Base-by-base conservation (phyloP, 1,140 invertebrate species). In the Pararge aegeria region DNA sequence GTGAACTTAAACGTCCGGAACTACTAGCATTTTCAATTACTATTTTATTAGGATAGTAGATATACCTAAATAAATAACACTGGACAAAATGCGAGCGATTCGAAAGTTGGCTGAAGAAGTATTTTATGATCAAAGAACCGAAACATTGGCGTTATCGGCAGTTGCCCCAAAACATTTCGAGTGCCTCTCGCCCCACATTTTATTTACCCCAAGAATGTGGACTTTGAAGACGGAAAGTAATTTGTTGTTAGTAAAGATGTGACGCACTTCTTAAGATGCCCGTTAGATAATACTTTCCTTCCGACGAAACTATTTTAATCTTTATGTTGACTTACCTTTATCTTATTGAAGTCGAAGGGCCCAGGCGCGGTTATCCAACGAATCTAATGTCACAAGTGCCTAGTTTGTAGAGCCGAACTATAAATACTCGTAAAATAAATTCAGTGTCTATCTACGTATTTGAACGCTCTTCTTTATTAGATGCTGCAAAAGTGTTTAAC, bases 181-280 rank as follows among this genome's bases (percentile, higher is more conserved):
- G 58, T 56, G 65, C 64, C 55, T 44, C 58, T 60, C 53, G 34
- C 51, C 54, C 50, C 42, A 78, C 69, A 75, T 78, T 82, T 81
- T 80, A 78, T 81, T 79, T 78, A 81, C 72, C 76, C 66, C 67
- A 64, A 67, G 83, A 83, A 86, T 86, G 74, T 80, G 48, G 68
- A 73, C 80, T 83, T 83, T 83, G 76, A 81, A 70, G 70, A 73
- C 61, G 70, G 73, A 78, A 83, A 82, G 75, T 80, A 79, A 84
- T 79, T 70, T 73, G 57, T 75, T 75, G 78, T 78, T 78, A 67
- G 68, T 70, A 55, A 63, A 78, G 59, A 78, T 69, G 57, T 48
- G 61, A 66, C 19, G 19, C 42, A 20, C 66, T 73, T 69, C 64
- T 61, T 67, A 53, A 61, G 40, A 58, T 68, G 29, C 50, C 58